Evolutionary conservation across 1,140 invertebrate species (phyloP), one percentile per base, ranked within the genome.

Genomic region (Atta colombica): DNA sequence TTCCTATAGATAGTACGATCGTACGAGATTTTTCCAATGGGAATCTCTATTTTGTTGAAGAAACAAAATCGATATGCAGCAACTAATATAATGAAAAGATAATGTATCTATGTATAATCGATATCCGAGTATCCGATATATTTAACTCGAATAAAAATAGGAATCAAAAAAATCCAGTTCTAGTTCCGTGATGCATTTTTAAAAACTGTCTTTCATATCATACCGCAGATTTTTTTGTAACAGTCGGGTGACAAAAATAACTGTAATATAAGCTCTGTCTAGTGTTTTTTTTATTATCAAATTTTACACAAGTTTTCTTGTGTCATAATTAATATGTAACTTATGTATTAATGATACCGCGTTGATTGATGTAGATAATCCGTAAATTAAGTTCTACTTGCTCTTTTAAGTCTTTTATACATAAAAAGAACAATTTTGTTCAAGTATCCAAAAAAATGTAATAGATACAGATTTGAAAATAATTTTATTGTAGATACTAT

Each of bases 1-100:
- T 87, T 71, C 63, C 63, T 86, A 60, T 80, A 16, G 55, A 63
- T 25, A 39, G 28, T 60, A 8, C 39, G 68, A 39, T 85, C 31
- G 74, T n/a, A n/a, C 14, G 60, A 77, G n/a, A 77, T 58, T 85
- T 51, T 74, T 74, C 18, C 3, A 35, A 55, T 35, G 18, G n/a
- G 4, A 55, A 72, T 61, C 7, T 65, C 16, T 3, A 10, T 5
- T 25, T 78, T 53, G 12, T 45, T 39, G 3, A 25, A 35, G 45
- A 31, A 51, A 21, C 5, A 25, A 53, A 78, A 21, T 25, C 14
- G 2, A 35, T 63, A n/a, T 60, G n/a, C 21, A 71, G 45, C 14
- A 16, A 61, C n/a, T 51, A 25, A 49, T 45, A 14, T 49, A 14
- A 69, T 69, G 2, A 45, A 18, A 69, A 69, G 3, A 69, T 25